Evolutionary conservation across 2,113 vertebrate genomes (phyloP), one percentile per base, ranked within the genome.

Genomic region (Pogonocichla stellata): DNA sequence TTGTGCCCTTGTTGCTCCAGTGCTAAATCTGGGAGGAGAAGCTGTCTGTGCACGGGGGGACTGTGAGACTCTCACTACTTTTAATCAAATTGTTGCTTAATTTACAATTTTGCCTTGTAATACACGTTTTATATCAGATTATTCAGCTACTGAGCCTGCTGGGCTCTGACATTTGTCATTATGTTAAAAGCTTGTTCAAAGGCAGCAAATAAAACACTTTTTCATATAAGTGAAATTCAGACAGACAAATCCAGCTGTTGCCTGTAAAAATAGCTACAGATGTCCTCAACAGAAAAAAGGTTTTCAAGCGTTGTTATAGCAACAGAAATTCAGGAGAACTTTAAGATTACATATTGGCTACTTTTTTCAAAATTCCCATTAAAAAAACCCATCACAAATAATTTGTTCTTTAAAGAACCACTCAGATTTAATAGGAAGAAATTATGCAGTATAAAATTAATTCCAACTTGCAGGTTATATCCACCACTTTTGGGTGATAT

Each of bases 181-280:
- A 83, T 92, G 75, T 94, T 86, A 96, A 90, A 81, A 90, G 77
- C 87, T 96, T 95, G 91, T 93, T 95, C 69, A 96, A 79, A 97
- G 51, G 34, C 86, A 93, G 82, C 91, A 88, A 96, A 92, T 26
- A 91, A 97, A 96, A 34, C 86, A 86, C 67, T 93, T 96, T 94
- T 78, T 90, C 51, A 97, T 96, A 18, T 81, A 83, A 96, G 91
- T 94, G 91, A 96, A 97, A 97, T 96, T 97, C 97, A 97, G 94
- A 89, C 93, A 95, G 97, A 96, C 94, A 97, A 94, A 98, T 98
- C 97, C 98, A 98, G 98, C 97, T 98, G 98, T 98, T 98, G 66
- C 42, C 80, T 97, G 96, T 98, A 98, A 98, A 98, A 98, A 98
- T 98, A 98, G 96, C 96, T 97, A 85, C 96, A 97, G 96, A 98